Percentiles rank a stretch among this genome's conserved stretches.
Conservation (phyloP, 2,113 vertebrate genomes). For the Hystrix cristata region DNA sequence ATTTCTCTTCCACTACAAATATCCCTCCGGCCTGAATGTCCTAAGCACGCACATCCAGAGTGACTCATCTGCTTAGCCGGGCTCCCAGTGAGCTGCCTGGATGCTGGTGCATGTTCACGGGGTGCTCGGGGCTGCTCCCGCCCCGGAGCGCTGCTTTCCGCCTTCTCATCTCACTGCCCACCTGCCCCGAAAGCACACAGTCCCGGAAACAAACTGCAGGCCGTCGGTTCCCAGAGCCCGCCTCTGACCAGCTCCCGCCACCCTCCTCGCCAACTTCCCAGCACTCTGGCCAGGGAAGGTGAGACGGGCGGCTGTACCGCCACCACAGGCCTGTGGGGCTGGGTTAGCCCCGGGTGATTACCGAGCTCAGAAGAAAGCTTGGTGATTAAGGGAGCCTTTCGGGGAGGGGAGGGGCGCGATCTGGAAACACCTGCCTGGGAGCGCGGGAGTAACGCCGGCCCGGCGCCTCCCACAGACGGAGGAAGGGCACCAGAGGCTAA, state of each 20-base stretch:
- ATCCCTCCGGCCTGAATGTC: not conserved
- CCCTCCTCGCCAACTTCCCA: not conserved
- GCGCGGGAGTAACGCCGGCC: not conserved
- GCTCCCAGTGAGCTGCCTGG: not conserved
- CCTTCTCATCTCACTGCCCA: not conserved
- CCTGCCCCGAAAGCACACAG: not conserved
- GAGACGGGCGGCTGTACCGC: not conserved
- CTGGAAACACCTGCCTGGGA: slow-evolving; percentile 28
- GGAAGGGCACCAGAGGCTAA: slow-evolving; percentile 69
- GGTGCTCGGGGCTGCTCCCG: fast-evolving
- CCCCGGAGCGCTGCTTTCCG: not conserved
- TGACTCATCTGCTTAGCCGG: not conserved
- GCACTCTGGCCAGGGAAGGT: not conserved
- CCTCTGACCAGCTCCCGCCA: not conserved
- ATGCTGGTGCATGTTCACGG: fast-evolving
- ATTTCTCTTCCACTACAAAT: not conserved
- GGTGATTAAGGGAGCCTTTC: not conserved
- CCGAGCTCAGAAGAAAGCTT: not conserved
- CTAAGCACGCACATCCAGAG: not conserved
- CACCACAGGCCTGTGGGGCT: not conserved
- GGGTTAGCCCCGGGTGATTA: not conserved
- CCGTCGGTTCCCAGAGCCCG: not conserved
- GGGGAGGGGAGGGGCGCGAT: not conserved
- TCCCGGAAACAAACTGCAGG: not conserved
- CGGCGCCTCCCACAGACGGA: slow-evolving; percentile 36